Percentiles rank a stretch among this genome's conserved stretches.
These are phyloP conservation scores for Drosophila greeni DNA, from an alignment of 2,888 invertebrate species.

Conservation along the genomic window DNA sequence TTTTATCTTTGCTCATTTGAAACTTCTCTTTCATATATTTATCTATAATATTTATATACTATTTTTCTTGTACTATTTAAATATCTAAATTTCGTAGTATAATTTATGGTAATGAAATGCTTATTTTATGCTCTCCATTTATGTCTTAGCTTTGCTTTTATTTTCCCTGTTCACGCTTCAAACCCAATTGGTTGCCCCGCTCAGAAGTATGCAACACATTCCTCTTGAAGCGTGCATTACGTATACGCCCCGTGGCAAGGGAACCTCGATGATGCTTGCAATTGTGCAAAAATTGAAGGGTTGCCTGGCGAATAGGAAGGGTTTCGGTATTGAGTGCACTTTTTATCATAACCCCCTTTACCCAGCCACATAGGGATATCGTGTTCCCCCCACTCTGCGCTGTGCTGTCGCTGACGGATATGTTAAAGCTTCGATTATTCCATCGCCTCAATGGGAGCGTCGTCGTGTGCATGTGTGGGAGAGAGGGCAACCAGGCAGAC, in stretches of 20 bases:
- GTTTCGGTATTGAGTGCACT: slow-evolving; percentile 15
- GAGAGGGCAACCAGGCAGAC: slow-evolving; percentile 45
- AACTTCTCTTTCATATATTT: no score
- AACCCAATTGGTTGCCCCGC: neutral
- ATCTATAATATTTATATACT: no score
- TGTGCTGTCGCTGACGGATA: slow-evolving; percentile 44
- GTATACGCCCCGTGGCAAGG: slow-evolving; percentile 22
- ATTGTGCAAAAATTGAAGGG: slow-evolving; percentile 58
- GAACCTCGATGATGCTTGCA: slow-evolving; percentile 50
- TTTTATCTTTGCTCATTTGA: slow-evolving; percentile 12
- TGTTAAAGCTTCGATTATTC: slow-evolving; percentile 65
- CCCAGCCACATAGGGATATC: slow-evolving; percentile 24
- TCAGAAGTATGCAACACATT: neutral
- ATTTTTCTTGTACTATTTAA: no score
- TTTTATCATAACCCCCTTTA: slow-evolving; percentile 12
- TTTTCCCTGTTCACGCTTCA: neutral
- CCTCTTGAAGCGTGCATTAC: slow-evolving; percentile 4
- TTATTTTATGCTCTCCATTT: neutral
- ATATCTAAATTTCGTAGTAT: no score
- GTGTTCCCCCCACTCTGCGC: neutral
- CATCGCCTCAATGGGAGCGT: slow-evolving; percentile 16
- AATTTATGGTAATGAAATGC: no score
- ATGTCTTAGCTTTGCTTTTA: neutral
- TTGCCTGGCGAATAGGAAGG: neutral
- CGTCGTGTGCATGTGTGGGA: slow-evolving; percentile 17